Percentiles rank a stretch among this genome's conserved stretches.
phyloP scores from a whole-genome alignment of 2,888 invertebrate genomes.

The Melipona bicolor region DNA sequence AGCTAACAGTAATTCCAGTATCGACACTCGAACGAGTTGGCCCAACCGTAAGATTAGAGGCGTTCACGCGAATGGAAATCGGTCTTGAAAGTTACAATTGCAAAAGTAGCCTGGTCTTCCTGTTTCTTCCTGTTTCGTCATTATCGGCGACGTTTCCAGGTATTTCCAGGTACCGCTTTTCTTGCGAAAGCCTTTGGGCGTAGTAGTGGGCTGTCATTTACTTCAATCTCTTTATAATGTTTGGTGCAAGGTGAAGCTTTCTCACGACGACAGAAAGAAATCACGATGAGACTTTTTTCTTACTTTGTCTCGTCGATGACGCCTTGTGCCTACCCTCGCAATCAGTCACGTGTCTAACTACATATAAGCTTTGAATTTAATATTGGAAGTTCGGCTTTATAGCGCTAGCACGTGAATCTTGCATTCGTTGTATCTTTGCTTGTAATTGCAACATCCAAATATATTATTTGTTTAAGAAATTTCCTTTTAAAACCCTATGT shows the following conservation, averaged over 20 bases:
- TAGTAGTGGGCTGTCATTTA: slow-evolving; percentile 9
- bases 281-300: neutral
- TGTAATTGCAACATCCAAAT: neutral
- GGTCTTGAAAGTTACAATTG: slow-evolving; percentile 31
- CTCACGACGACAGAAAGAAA: neutral
- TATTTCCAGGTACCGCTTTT: slow-evolving; percentile 17
- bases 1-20: slow-evolving; percentile 4
- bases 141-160: slow-evolving; percentile 17
- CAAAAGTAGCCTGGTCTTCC: slow-evolving; percentile 10
- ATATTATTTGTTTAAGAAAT: neutral
- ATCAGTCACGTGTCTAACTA: neutral
- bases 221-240: neutral
- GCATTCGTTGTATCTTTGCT: neutral
- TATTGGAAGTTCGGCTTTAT: neutral
- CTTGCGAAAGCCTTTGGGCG: slow-evolving; percentile 1
- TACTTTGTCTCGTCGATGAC: neutral
- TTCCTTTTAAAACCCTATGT: too few relatives aligned
- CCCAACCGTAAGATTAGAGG: slow-evolving; percentile 1
- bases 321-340: neutral
- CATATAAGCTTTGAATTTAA: neutral
- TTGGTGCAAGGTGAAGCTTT: neutral
- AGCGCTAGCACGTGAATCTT: too few relatives aligned
- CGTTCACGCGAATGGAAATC: slow-evolving; percentile 12
- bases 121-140: slow-evolving; percentile 1
- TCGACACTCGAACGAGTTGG: slow-evolving; percentile 2